Evolutionary conservation across 1,140 invertebrate species (phyloP), one percentile per base, ranked within the genome.

Genomic region (Cherax destructor): DNA sequence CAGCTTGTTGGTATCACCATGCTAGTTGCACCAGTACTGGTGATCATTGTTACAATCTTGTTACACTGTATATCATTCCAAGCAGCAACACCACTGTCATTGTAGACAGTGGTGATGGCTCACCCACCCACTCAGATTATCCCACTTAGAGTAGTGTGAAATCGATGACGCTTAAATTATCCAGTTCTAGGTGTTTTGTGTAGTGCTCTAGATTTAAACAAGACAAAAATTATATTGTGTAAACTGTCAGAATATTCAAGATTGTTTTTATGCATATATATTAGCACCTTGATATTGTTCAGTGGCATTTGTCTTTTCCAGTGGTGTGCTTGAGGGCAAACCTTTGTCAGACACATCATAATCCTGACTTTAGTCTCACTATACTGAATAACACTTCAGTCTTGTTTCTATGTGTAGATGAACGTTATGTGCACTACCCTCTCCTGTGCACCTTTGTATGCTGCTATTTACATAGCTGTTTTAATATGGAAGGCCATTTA

Each of bases 61-160:
- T 79, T n/a, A 72, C 69, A 79, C 74, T 88, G 86, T 79, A 89
- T 89, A 89, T 89, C 87, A 89, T 89, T 89, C 80, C 87, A 89
- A 65, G 87, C 79, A 21, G 87, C 79, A 21, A 47, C 65, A 59
- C 87, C 87, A 77, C 79, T 83, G n/a, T 41, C 83, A 72, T 24
- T 81, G 65, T 52, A 81, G n/a, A 11, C 65, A 56, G 30, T 56
- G 79, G 87, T 83, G 65, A 56, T 76, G 79, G 50, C 80, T 13
- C 52, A 7, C 52, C 52, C 52, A 9, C 52, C 52, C 52, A 9
- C 86, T 80, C 50, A 30, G 6, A 50, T 61, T 24, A 65, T 59
- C 85, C 85, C 72, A 11, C 74, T 50, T n/a, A 77, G 24, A 87
- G 87, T 89, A 89, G 87, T 83, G 79, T 83, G 50, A 89, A 72